Evolutionary conservation across 2,797 vertebrate genomes (phyloP).

Genomic region (Sebastes vulpes): DNA sequence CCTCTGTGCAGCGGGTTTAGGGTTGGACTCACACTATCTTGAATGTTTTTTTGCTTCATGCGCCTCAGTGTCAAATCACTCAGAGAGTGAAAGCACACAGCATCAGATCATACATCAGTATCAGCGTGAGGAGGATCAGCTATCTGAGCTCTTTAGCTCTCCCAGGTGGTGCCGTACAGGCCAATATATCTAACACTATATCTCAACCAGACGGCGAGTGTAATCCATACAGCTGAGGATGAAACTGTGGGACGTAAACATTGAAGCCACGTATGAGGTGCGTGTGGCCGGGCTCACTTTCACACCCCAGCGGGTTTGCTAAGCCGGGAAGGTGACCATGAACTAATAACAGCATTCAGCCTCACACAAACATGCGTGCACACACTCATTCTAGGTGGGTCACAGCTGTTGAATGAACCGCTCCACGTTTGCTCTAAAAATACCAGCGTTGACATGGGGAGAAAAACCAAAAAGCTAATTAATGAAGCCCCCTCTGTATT

Average conservation of each 20-base stretch:
- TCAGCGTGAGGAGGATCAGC: constrained; percentile 46
- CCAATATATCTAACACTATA: constrained; percentile 9
- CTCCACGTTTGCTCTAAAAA: constrained; percentile 72
- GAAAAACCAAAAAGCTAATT: constrained; percentile 66
- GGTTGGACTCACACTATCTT: constrained; percentile 31
- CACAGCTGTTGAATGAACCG: constrained; percentile 80
- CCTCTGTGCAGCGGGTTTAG: constrained; percentile 18
- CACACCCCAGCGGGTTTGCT: constrained; percentile 46
- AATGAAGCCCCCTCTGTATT: constrained; percentile 68
- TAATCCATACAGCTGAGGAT: constrained; percentile 36
- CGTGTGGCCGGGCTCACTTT: constrained; percentile 64
- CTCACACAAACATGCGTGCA: constrained; percentile 54
- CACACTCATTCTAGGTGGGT: constrained; percentile 78
- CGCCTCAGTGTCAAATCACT: constrained; percentile 37
- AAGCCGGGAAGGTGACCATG: constrained; percentile 76
- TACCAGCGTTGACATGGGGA: constrained; percentile 67
- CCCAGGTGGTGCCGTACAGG: constrained; percentile 24
- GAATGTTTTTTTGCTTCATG: constrained; percentile 12
- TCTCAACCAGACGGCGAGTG: background rate
- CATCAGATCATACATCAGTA: constrained; percentile 47
- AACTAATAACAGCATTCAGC: constrained; percentile 74
- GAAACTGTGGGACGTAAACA: constrained; percentile 46
- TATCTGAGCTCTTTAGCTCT: constrained; percentile 43
- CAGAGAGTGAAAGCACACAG: constrained; percentile 42
- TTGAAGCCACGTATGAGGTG: constrained; percentile 40